A percentile compares a stretch with the other conserved stretches of the same genome.
Evolutionary conservation across 1,140 invertebrate species (phyloP).

Genomic region (Drosophila busckii): DNA sequence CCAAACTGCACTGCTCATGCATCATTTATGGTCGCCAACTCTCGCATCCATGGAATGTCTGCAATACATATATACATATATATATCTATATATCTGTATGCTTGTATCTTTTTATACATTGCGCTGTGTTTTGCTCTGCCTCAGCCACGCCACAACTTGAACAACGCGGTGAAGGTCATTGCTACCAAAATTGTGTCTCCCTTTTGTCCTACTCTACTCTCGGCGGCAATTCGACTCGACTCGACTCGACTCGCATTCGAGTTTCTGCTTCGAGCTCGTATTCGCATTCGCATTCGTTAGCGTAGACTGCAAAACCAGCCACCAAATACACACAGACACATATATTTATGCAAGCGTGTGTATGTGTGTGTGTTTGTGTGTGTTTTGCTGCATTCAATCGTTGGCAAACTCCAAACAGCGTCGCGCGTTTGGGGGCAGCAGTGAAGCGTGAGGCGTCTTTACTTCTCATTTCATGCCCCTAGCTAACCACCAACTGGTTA

Average conservation of each 20-base stretch:
- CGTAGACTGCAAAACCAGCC: constrained; percentile 21
- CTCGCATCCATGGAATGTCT: constrained; percentile 14
- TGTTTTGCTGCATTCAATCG: constrained; percentile 22
- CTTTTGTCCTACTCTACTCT: constrained; percentile 76
- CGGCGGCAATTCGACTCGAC: constrained; percentile 42
- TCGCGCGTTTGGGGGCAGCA: no score
- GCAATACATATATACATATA: no score
- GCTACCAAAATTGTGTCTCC: constrained; percentile 79
- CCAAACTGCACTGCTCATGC: no score
- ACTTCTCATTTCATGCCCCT: no score
- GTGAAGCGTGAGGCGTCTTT: no score
- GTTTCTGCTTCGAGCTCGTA: constrained; percentile 10
- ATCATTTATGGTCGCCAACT: constrained; percentile 48
- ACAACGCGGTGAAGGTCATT: constrained; percentile 79
- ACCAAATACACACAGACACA: constrained; percentile 18
- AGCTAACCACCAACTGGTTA: no score
- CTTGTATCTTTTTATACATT: constrained; percentile 38
- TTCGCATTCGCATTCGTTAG: constrained; percentile 26
- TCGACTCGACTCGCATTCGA: constrained; percentile 15
- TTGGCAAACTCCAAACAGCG: constrained; percentile 15
- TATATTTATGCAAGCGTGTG: constrained; percentile 6
- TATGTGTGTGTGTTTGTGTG: constrained; percentile 6
- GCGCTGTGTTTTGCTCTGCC: constrained; percentile 46
- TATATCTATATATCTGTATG: constrained; percentile 22
- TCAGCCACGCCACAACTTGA: constrained; percentile 60